Conservation (phyloP, 2,888 invertebrate genomes). For the Machimus atricapillus region DNA sequence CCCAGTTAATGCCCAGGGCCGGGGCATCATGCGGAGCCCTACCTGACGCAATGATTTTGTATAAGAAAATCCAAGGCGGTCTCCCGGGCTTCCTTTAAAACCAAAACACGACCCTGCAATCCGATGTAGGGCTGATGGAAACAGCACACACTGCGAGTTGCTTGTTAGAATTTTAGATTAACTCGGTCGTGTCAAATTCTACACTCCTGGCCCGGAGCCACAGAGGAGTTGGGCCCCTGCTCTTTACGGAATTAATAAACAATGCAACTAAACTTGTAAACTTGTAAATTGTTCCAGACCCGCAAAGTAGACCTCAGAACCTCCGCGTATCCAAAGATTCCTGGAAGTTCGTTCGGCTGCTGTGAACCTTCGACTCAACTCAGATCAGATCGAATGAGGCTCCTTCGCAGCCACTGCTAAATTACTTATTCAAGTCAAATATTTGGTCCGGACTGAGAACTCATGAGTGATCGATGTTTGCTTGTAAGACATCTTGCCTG, state of each 20-base stretch:
- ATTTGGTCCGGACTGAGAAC: background rate
- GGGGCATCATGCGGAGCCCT: background rate
- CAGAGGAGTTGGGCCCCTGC: background rate
- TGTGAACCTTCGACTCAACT: background rate
- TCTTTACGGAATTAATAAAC: slow-evolving; percentile 13
- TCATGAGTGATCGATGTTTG: slow-evolving; percentile 32
- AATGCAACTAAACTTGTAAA: background rate
- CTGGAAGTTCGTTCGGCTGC: background rate
- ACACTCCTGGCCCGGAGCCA: background rate
- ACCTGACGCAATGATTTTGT: background rate
- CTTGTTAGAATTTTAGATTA: slow-evolving; percentile 36
- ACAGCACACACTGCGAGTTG: slow-evolving; percentile 1
- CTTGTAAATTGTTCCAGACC: background rate
- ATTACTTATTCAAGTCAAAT: slow-evolving; percentile 37
- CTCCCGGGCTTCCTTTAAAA: background rate
- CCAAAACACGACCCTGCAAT: slow-evolving; percentile 4
- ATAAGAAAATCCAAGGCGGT: background rate
- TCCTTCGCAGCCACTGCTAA: background rate
- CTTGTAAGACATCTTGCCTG: background rate
- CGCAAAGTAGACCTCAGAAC: background rate
- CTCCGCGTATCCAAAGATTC: background rate
- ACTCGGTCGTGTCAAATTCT: slow-evolving; percentile 23
- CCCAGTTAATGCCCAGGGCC: background rate
- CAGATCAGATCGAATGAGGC: background rate
- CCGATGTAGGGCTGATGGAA: background rate